Percentiles rank a stretch among this genome's conserved stretches.
Evolutionary conservation across 2,888 invertebrate genomes (phyloP).

Genomic region (Drosophila mettleri): DNA sequence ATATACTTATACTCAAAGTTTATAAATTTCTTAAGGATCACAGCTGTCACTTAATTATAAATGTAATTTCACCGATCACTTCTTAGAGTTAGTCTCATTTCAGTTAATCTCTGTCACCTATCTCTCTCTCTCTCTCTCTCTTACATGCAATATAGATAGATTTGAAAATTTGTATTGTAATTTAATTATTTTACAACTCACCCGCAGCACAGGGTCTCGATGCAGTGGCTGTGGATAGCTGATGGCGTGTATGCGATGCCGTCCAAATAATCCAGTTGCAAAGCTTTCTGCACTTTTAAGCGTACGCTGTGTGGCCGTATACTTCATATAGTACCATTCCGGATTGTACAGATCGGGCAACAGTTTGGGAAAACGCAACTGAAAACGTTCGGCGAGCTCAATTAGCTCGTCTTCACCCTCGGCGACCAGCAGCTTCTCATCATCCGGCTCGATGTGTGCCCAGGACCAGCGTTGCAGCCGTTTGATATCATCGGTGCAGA

Average conservation of each 20-base stretch:
- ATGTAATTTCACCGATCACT: not conserved
- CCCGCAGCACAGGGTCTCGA: slow-evolving; percentile 89
- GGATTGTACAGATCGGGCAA: slow-evolving; percentile 87
- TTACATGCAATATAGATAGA: not conserved
- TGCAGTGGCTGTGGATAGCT: slow-evolving; percentile 88
- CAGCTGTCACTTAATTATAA: not conserved
- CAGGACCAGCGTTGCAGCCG: slow-evolving; percentile 87
- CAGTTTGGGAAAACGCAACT: slow-evolving; percentile 89
- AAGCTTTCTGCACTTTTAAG: slow-evolving; percentile 91
- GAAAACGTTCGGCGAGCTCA: slow-evolving; percentile 90
- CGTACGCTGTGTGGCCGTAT: slow-evolving; percentile 91
- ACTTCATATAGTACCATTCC: slow-evolving; percentile 88
- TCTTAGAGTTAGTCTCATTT: not conserved
- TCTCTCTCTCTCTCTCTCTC: not conserved
- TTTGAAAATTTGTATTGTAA: no score
- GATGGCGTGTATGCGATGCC: slow-evolving; percentile 87
- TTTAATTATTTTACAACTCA: slow-evolving; percentile 84
- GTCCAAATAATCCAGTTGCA: slow-evolving; percentile 91
- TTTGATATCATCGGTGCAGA: slow-evolving; percentile 85
- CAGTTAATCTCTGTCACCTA: not conserved
- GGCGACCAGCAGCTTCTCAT: slow-evolving; percentile 88
- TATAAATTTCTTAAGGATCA: not conserved
- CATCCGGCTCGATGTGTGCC: slow-evolving; percentile 85
- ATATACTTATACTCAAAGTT: not conserved
- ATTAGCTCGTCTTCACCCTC: slow-evolving; percentile 92